Evolutionary conservation across 1,140 invertebrate species (phyloP).

Genomic region (Hyposmocoma kahamanoa): DNA sequence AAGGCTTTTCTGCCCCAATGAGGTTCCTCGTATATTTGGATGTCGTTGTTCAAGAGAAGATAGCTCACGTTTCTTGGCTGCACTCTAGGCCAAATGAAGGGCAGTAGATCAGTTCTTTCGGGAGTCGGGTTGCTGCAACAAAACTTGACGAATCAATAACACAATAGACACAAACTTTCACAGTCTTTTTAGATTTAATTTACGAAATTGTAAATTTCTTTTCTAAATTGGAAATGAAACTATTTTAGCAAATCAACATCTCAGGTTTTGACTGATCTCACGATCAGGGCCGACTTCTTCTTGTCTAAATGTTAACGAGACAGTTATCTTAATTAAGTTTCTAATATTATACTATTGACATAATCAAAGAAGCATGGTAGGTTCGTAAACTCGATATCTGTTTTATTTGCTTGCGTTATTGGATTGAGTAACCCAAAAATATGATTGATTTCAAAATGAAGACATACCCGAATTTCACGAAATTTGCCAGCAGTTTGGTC

Average conservation of each 20-base stretch:
- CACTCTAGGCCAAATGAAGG: conserved; percentile 13
- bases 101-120: not conserved
- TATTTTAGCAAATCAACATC: not conserved
- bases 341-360: no score
- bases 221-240: not conserved
- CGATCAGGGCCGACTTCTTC: no score
- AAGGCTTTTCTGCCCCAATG: conserved; percentile 14
- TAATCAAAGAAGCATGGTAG: no score
- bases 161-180: not conserved
- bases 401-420: no score
- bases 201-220: not conserved
- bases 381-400: no score
- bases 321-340: no score
- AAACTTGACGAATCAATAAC: not conserved
- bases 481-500: conserved; percentile 15
- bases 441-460: not conserved
- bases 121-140: conserved; percentile 21
- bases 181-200: not conserved
- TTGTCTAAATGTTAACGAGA: no score
- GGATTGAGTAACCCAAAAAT: not conserved
- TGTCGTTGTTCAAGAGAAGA: conserved; percentile 5
- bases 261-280: not conserved
- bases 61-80: conserved; percentile 8
- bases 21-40: conserved; percentile 7
- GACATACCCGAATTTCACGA: conserved; percentile 22